Evolutionary conservation across 2,888 invertebrate species (phyloP).

Genomic region (Phengaris alcon): DNA sequence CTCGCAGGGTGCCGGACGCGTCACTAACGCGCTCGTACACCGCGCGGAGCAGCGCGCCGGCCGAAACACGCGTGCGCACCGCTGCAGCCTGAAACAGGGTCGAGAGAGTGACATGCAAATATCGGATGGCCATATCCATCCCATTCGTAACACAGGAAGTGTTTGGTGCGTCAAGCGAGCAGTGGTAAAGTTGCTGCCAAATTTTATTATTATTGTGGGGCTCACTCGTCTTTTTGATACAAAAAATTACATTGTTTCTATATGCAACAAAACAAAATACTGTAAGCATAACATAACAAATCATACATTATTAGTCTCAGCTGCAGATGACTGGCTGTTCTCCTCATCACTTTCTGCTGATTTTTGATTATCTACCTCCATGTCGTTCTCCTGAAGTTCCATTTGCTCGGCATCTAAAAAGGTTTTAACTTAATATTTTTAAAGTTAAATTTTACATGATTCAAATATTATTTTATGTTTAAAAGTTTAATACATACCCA

Average conservation of each 20-base stretch:
- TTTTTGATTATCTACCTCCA: constrained; percentile 25
- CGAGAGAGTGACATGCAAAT: too few species aligned
- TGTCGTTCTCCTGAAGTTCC: neutral
- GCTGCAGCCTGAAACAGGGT: neutral
- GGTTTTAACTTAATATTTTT: too few species aligned
- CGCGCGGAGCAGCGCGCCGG: constrained; percentile 65
- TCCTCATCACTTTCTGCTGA: constrained; percentile 45
- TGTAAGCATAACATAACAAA: too few species aligned
- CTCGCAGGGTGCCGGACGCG: constrained; percentile 79
- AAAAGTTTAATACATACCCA: neutral
- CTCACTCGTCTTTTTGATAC: too few species aligned
- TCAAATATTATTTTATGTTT: neutral
- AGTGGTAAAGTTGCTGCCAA: too few species aligned
- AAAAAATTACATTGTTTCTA: too few species aligned
- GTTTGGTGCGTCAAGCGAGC: too few species aligned
- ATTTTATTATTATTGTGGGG: too few species aligned
- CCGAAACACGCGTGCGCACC: constrained; percentile 51
- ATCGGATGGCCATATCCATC: too few species aligned
- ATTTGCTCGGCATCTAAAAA: neutral
- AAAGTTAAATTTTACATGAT: too few species aligned
- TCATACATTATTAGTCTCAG: constrained; percentile 39
- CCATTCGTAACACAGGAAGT: too few species aligned
- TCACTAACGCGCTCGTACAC: constrained; percentile 77
- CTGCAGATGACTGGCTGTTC: constrained; percentile 48
- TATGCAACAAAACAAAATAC: too few species aligned